These are phyloP conservation scores for Notechis scutatus DNA, from an alignment of 2,113 vertebrate species.

Conservation along the genomic window DNA sequence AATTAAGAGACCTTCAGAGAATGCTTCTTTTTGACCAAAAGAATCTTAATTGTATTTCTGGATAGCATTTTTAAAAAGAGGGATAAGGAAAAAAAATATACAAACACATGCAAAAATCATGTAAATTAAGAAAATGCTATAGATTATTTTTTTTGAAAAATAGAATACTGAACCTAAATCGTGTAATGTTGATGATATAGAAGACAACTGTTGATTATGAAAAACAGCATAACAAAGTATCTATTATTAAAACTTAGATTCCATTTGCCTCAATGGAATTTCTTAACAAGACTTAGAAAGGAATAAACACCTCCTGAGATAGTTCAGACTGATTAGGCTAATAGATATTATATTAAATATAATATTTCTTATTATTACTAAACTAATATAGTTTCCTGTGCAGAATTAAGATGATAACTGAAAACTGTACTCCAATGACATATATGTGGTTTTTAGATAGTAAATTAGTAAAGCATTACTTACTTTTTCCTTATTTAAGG, in stretches of 20 bases:
- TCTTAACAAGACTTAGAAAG: neutral
- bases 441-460: neutral
- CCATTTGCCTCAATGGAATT: neutral
- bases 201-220: neutral
- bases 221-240: neutral
- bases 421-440: neutral
- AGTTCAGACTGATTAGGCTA: neutral
- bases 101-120: neutral
- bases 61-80: neutral
- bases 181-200: neutral
- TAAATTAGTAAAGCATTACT: neutral
- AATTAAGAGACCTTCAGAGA: neutral
- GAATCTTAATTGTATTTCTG: conserved; percentile 5
- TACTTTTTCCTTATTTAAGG: neutral
- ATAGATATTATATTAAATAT: neutral
- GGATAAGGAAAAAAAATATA: neutral
- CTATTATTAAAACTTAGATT: neutral
- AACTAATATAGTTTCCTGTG: neutral
- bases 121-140: neutral
- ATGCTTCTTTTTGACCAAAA: neutral
- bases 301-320: neutral
- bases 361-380: neutral
- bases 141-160: neutral
- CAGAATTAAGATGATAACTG: neutral
- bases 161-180: neutral